Evolutionary conservation across 2,888 invertebrate genomes (phyloP).

Genomic region (Dione juno): DNA sequence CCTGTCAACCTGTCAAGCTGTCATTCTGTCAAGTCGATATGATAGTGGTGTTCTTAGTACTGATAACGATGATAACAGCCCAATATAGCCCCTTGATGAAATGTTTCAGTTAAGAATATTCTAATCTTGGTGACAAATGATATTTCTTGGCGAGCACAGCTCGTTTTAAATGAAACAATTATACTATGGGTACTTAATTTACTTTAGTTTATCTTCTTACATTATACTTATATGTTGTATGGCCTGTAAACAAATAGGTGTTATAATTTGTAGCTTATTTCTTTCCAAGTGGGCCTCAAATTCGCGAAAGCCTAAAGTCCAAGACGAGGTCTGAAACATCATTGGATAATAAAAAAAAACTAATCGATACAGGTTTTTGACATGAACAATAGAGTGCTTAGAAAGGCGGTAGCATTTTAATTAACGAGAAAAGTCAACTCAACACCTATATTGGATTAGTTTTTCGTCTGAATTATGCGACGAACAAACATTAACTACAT

Average conservation of each 20-base stretch:
- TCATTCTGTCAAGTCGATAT: slow-evolving; percentile 68
- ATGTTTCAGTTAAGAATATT: slow-evolving; percentile 21
- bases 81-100: slow-evolving; percentile 32
- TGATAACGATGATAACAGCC: slow-evolving; percentile 48
- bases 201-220: too few species aligned
- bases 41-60: slow-evolving; percentile 48
- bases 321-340: too few species aligned
- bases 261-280: too few species aligned
- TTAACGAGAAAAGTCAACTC: background rate
- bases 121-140: slow-evolving; percentile 22
- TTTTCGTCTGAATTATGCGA: background rate
- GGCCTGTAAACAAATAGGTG: too few species aligned
- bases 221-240: too few species aligned
- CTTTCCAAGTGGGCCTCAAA: too few species aligned
- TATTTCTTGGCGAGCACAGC: slow-evolving; percentile 4
- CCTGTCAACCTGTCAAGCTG: slow-evolving; percentile 70
- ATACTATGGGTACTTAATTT: too few species aligned
- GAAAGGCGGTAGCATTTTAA: background rate
- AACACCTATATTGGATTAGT: background rate
- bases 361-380: too few species aligned
- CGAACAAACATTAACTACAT: slow-evolving; percentile 3
- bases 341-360: too few species aligned
- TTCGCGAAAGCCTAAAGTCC: too few species aligned
- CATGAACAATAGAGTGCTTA: background rate
- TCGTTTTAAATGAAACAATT: slow-evolving; percentile 1